phyloP scores from a whole-genome alignment of 2,888 invertebrate genomes.

The Aquatica leii region DNA sequence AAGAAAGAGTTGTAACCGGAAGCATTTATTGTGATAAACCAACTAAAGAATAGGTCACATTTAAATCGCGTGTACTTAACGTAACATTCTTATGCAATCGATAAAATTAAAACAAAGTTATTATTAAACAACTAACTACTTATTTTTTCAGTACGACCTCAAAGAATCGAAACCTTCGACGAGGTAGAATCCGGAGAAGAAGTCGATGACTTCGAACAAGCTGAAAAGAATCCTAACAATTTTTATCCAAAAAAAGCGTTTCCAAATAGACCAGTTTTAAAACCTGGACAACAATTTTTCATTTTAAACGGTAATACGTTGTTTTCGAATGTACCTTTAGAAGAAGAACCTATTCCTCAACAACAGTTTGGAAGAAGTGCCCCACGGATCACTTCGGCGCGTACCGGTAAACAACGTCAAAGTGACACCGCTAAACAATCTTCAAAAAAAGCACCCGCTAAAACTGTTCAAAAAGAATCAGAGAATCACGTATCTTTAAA shows the following conservation, averaged over 20 bases:
- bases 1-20: too few species aligned
- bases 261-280: slow-evolving; percentile 42
- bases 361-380: neutral
- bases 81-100: slow-evolving; percentile 18
- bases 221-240: slow-evolving; percentile 38
- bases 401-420: too few species aligned
- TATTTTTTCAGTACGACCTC: slow-evolving; percentile 46
- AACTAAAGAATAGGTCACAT: slow-evolving; percentile 21
- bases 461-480: slow-evolving; percentile 1
- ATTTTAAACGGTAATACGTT: slow-evolving; percentile 66
- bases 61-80: slow-evolving; percentile 27
- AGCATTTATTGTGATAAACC: too few species aligned
- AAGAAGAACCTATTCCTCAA: neutral
- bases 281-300: slow-evolving; percentile 66
- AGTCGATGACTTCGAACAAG: slow-evolving; percentile 47
- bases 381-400: too few species aligned
- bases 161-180: slow-evolving; percentile 57
- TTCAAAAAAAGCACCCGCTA: slow-evolving; percentile 43
- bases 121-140: neutral
- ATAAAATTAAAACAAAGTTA: neutral
- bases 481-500: slow-evolving; percentile 45
- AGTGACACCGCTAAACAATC: slow-evolving; percentile 42
- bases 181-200: slow-evolving; percentile 46
- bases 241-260: slow-evolving; percentile 37
- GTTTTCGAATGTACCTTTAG: slow-evolving; percentile 51